Base-by-base conservation (phyloP, 2,113 vertebrate species). In the Plectropomus leopardus region DNA sequence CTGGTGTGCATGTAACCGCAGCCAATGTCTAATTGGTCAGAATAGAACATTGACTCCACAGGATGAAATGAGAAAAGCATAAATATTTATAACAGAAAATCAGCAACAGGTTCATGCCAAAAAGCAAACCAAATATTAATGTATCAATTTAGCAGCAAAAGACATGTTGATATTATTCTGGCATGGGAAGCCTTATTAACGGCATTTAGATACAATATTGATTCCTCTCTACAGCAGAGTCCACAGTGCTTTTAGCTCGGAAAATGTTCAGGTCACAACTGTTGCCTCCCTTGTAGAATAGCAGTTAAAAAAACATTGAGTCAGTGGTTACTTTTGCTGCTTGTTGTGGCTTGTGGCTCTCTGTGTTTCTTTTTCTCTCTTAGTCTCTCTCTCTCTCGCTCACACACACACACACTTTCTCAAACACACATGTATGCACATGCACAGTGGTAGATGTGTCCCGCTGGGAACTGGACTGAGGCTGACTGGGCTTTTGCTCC, bases 401-500 rank as follows among this genome's bases (percentile, higher is more conserved):
- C 36, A 34, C 34, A 44, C 36, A 58, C 32, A 11, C 67, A 44
- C 44, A 53, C 72, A 7, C 78, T 59, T 58, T 48, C 78, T 61
- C 60, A 80, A 40, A 81, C 68, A 81, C 78, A 85, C 82, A 66
- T 30, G 48, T 55, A 77, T 65, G 60, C 78, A 79, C 82, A 73
- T 70, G 48, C 63, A 68, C 58, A 67, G 73, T 69, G 69, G 85
- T 84, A 76, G 78, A 78, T 83, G 68, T 50, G 84, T 75, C 87
- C 88, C 83, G 48, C 84, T 79, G 77, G 89, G 89, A 83, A 86
- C 78, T 85, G 89, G 89, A 87, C 86, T 76, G 57, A 83, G 89
- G 81, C 84, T 74, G 80, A 68, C 83, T 83, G 76, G 78, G 91
- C 82, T 90, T 84, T 84, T 86, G 90, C 89, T 87, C 84, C 85